These are phyloP conservation scores for Mythimna ferrago DNA, from an alignment of 2,888 invertebrate genomes.

Conservation along the genomic window DNA sequence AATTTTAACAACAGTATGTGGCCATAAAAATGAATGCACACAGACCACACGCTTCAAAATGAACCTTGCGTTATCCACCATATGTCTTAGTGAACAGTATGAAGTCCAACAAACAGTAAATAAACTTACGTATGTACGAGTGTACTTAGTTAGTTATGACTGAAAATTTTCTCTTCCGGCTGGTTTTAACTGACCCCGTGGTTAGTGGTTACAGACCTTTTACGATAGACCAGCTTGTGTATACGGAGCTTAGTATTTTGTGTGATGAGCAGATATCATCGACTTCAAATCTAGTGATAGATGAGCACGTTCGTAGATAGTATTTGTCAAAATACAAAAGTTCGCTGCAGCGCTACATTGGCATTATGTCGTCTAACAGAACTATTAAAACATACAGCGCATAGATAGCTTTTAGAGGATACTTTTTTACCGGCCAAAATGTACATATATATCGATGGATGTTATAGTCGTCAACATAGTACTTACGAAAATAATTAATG, in stretches of 20 bases:
- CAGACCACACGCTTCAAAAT: neutral
- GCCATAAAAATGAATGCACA: neutral
- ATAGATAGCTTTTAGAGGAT: too few species aligned
- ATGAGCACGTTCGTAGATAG: too few species aligned
- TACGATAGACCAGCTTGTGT: constrained; percentile 9
- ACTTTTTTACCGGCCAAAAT: too few species aligned
- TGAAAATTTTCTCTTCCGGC: constrained; percentile 47
- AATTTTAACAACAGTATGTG: neutral
- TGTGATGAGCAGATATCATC: neutral
- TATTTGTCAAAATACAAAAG: too few species aligned
- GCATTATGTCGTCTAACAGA: too few species aligned
- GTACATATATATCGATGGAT: too few species aligned
- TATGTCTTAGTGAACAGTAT: neutral
- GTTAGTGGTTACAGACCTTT: constrained; percentile 35
- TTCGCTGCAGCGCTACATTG: too few species aligned
- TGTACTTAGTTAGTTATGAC: constrained; percentile 42
- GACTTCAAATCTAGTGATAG: too few species aligned
- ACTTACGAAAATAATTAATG: too few species aligned
- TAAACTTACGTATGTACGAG: neutral
- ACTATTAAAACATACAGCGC: too few species aligned
- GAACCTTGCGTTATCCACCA: neutral
- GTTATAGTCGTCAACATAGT: neutral
- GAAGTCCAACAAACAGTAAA: neutral
- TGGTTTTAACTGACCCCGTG: constrained; percentile 6
- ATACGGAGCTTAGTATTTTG: neutral